A percentile compares a stretch with the other conserved stretches of the same genome.
phyloP scores from a whole-genome alignment of 2,113 vertebrate genomes.

The Piaya cayana region DNA sequence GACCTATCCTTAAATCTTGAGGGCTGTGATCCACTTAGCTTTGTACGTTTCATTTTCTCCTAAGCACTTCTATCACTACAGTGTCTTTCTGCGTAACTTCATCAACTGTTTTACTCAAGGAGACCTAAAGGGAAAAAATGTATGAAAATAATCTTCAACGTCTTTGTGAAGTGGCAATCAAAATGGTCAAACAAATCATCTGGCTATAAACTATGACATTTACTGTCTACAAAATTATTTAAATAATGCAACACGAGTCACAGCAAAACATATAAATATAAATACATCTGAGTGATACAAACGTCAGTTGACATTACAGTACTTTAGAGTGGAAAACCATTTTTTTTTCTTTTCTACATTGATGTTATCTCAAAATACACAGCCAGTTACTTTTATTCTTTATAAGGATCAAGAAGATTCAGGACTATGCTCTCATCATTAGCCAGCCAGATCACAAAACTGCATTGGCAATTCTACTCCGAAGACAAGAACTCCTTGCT shows the following conservation, averaged over 20 bases:
- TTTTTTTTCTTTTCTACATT: neutral
- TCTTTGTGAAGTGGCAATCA: conserved; percentile 5
- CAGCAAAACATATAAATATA: conserved; percentile 31
- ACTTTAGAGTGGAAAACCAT: neutral
- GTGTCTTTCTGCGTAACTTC: neutral
- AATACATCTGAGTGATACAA: conserved; percentile 13
- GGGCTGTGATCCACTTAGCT: neutral
- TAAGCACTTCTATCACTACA: neutral
- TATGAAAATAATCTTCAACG: neutral
- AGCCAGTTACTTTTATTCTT: conserved; percentile 22
- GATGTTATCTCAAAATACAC: conserved; percentile 8
- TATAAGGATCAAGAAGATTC: conserved; percentile 32
- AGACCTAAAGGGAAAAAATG: neutral
- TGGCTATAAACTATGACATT: conserved; percentile 63
- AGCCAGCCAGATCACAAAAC: neutral
- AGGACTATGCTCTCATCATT: neutral
- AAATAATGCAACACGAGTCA: conserved; percentile 34
- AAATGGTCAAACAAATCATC: conserved; percentile 46
- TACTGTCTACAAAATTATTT: conserved; percentile 23
- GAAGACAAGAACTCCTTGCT: neutral
- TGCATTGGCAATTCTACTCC: neutral
- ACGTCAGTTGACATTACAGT: neutral
- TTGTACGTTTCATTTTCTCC: neutral
- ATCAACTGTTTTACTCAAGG: neutral
- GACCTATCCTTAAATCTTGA: neutral